phyloP scores from a whole-genome alignment of 2,113 vertebrate species.

The Ammodytes dubius region DNA sequence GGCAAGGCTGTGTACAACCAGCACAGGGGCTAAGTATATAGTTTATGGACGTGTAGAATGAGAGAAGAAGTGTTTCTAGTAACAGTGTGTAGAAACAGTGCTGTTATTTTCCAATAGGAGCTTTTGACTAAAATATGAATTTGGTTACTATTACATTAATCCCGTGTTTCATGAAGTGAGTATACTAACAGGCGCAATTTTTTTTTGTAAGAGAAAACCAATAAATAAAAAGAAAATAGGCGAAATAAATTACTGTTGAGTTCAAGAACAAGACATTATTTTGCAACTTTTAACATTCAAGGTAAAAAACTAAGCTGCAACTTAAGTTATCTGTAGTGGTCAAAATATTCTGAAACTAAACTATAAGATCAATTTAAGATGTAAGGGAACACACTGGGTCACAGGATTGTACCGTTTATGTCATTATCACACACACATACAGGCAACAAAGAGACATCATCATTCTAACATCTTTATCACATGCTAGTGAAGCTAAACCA shows the following conservation, averaged over 20 bases:
- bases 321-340: no score
- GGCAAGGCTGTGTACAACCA: conserved; percentile 9
- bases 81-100: conserved; percentile 1
- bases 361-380: background rate
- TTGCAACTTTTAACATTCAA: background rate
- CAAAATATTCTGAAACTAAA: no score
- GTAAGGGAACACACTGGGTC: background rate
- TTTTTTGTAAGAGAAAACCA: background rate
- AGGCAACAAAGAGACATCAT: conserved; percentile 24
- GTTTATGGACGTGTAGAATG: conserved; percentile 47
- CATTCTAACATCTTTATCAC: conserved; percentile 43
- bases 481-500: conserved; percentile 36
- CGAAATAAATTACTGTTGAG: background rate
- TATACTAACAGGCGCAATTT: background rate
- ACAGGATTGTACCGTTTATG: conserved; percentile 47
- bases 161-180: conserved; percentile 26
- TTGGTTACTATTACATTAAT: conserved; percentile 5
- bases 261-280: conserved; percentile 5
- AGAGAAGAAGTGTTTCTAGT: conserved; percentile 19
- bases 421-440: conserved; percentile 48
- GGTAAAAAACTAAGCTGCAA: background rate
- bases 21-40: conserved; percentile 26
- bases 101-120: conserved; percentile 6
- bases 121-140: conserved; percentile 11
- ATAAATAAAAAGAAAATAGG: no score